Conservation (phyloP, 2,888 invertebrate species). For the Caenorhabditis sulstoni region DNA sequence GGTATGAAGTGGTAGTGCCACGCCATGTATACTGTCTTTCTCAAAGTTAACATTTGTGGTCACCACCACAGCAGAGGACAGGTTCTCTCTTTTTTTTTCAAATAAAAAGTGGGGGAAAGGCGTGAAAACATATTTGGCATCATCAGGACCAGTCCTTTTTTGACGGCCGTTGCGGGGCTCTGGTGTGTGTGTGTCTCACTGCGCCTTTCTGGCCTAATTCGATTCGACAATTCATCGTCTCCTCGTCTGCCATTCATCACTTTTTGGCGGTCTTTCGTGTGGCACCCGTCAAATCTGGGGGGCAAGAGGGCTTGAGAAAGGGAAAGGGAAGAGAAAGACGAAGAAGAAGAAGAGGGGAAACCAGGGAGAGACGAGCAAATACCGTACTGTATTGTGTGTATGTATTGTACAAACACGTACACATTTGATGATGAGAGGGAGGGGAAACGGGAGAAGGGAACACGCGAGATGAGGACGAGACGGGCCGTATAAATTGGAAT, state of each 20-base stretch:
- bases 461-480: conserved; percentile 37
- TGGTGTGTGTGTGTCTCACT: conserved; percentile 34
- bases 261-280: conserved; percentile 1
- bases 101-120: conserved; percentile 32
- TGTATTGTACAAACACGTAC: conserved; percentile 54
- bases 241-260: conserved; percentile 39
- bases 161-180: conserved; percentile 37
- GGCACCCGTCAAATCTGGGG: conserved; percentile 1
- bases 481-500: conserved; percentile 47
- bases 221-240: conserved; percentile 46
- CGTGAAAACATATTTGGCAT: conserved; percentile 21
- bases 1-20: neutral
- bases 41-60: neutral
- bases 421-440: conserved; percentile 48
- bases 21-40: neutral
- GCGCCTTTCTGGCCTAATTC: conserved; percentile 49
- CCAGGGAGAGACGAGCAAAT: conserved; percentile 43
- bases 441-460: conserved; percentile 34
- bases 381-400: conserved; percentile 55
- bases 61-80: conserved; percentile 14
- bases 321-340: conserved; percentile 27
- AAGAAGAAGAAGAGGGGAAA: conserved; percentile 23
- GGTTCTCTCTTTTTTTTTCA: conserved; percentile 18
- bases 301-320: conserved; percentile 26
- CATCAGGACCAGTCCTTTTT: conserved; percentile 49